phyloP scores from a whole-genome alignment of 2,888 invertebrate genomes.

The Petrophora chlorosata region DNA sequence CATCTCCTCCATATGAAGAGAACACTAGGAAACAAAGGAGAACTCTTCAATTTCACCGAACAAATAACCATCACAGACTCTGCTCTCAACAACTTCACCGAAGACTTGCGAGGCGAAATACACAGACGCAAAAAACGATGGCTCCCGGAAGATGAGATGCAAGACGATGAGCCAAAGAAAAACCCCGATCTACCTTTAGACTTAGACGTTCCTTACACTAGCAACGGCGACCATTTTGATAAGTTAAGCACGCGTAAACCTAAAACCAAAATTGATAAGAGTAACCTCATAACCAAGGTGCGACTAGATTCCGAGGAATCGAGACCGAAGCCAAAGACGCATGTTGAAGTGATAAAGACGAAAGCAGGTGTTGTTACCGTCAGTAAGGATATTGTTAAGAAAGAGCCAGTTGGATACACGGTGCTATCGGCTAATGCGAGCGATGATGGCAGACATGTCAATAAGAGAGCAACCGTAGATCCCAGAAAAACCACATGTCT shows the following conservation, averaged over 20 bases:
- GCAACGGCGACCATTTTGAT: conserved; percentile 82
- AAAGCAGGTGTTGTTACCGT: conserved; percentile 86
- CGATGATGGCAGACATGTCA: conserved; percentile 84
- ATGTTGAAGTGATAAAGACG: conserved; percentile 86
- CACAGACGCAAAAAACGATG: conserved; percentile 84
- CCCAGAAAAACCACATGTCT: conserved; percentile 96
- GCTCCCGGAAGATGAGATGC: conserved; percentile 87
- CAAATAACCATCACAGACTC: conserved; percentile 55
- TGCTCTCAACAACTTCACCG: conserved; percentile 61
- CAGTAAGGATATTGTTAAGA: conserved; percentile 86
- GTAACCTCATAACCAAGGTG: conserved; percentile 81
- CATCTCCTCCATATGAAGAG: conserved; percentile 83
- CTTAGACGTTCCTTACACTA: conserved; percentile 86
- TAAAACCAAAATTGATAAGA: conserved; percentile 80
- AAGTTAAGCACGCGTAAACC: conserved; percentile 77
- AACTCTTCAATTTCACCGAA: conserved; percentile 71
- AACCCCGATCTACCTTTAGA: conserved; percentile 87
- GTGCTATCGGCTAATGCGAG: conserved; percentile 74
- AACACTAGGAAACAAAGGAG: conserved; percentile 62
- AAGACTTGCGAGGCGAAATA: conserved; percentile 65
- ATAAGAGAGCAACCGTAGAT: conserved; percentile 88
- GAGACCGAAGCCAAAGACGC: conserved; percentile 86
- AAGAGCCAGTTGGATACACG: conserved; percentile 79
- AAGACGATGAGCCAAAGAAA: conserved; percentile 83
- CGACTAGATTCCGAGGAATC: conserved; percentile 79